These are phyloP conservation scores for Aix galericulata DNA, from an alignment of 2,113 vertebrate species.

Conservation along the genomic window DNA sequence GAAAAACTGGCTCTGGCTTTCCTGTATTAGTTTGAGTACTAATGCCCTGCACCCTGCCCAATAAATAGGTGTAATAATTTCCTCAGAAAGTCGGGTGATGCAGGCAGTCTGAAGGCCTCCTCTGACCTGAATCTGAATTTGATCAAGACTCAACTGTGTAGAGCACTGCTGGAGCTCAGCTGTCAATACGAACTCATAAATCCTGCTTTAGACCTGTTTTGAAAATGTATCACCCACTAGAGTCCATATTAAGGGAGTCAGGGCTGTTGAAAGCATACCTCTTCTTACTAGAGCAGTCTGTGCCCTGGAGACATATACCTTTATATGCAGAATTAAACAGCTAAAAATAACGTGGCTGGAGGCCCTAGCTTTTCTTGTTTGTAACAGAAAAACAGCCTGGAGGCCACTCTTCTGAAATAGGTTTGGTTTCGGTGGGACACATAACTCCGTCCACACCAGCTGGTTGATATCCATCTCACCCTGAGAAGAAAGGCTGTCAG, in stretches of 20 bases:
- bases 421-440: not conserved
- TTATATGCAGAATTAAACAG: slow-evolving; percentile 33
- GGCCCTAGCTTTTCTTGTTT: not conserved
- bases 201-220: not conserved
- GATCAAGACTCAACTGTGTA: not conserved
- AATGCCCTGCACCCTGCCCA: not conserved
- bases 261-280: not conserved
- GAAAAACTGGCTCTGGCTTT: not conserved
- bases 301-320: not conserved
- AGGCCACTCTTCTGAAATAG: slow-evolving; percentile 2
- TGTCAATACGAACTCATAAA: not conserved
- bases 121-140: not conserved
- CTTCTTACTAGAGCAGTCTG: not conserved
- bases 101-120: not conserved
- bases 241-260: not conserved
- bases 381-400: not conserved
- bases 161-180: not conserved
- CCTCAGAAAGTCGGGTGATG: accelerated
- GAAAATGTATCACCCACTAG: not conserved
- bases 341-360: slow-evolving; percentile 3
- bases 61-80: not conserved
- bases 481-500: slow-evolving; percentile 47
- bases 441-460: slow-evolving; percentile 13
- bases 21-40: not conserved
- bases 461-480: slow-evolving; percentile 39